phyloP scores from a whole-genome alignment of 1,140 invertebrate genomes.

The Apis dorsata region DNA sequence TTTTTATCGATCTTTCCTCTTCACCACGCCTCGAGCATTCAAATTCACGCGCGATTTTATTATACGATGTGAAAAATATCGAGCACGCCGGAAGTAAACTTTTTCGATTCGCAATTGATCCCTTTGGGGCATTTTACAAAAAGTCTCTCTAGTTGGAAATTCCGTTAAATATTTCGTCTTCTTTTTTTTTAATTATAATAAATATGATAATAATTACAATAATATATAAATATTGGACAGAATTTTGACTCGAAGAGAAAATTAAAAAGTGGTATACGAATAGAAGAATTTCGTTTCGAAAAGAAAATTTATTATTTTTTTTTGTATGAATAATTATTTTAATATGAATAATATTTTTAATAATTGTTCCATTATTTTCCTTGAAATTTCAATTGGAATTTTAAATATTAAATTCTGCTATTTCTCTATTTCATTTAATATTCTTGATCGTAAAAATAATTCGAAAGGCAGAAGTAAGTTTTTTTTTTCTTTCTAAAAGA shows the following conservation, averaged over 20 bases:
- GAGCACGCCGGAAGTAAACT: not conserved
- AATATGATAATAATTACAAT: too few species aligned
- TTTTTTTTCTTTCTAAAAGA: too few species aligned
- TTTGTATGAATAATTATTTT: too few species aligned
- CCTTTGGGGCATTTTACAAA: not conserved
- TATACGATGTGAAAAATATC: slow-evolving; percentile 12
- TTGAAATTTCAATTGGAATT: too few species aligned
- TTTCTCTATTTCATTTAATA: too few species aligned
- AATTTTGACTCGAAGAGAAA: not conserved
- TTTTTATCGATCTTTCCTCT: slow-evolving; percentile 17
- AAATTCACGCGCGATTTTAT: not conserved
- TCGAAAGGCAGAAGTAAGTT: too few species aligned
- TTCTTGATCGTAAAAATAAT: too few species aligned
- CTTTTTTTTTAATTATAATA: not conserved
- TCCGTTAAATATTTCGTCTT: not conserved
- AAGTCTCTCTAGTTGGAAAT: not conserved
- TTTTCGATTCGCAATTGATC: not conserved
- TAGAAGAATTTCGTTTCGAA: not conserved
- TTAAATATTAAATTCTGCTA: too few species aligned
- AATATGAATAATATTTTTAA: too few species aligned
- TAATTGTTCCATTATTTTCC: too few species aligned
- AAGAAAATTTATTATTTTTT: not conserved
- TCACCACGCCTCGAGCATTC: not conserved
- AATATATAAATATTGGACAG: not conserved
- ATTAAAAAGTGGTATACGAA: not conserved